Conservation (phyloP, 2,888 invertebrate species). For the Philhelius pedissequus region DNA sequence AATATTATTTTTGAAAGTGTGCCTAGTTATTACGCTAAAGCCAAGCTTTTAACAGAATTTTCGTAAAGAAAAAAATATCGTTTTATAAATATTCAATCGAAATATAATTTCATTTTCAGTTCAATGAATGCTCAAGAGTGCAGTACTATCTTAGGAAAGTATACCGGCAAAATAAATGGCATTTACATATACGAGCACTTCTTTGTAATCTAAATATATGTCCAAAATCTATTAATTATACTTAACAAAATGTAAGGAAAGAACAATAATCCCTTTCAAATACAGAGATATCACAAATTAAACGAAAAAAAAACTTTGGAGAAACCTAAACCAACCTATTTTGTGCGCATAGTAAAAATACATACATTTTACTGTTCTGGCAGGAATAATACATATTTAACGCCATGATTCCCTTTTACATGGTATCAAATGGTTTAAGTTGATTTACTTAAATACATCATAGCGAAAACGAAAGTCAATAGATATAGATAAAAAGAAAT, state of each 20-base stretch:
- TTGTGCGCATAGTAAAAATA: neutral
- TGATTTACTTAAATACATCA: neutral
- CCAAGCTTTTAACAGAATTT: too few species aligned
- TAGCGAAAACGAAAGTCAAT: neutral
- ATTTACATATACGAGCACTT: neutral
- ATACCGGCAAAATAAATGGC: neutral
- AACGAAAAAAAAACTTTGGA: neutral
- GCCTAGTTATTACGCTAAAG: too few species aligned
- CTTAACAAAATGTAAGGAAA: neutral
- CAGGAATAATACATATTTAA: neutral
- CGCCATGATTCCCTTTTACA: neutral
- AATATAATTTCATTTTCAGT: too few species aligned
- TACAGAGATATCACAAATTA: neutral
- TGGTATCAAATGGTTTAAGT: neutral
- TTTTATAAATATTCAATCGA: too few species aligned
- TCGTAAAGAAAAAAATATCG: too few species aligned
- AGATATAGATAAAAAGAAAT: neutral
- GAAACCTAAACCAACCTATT: neutral
- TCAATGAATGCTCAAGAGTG: neutral
- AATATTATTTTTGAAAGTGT: too few species aligned
- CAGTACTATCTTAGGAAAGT: neutral
- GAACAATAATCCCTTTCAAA: neutral
- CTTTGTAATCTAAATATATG: neutral
- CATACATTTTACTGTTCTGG: neutral
- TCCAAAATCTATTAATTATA: neutral